Evolutionary conservation across 2,113 vertebrate species (phyloP).

Genomic region (Struthidea cinerea): DNA sequence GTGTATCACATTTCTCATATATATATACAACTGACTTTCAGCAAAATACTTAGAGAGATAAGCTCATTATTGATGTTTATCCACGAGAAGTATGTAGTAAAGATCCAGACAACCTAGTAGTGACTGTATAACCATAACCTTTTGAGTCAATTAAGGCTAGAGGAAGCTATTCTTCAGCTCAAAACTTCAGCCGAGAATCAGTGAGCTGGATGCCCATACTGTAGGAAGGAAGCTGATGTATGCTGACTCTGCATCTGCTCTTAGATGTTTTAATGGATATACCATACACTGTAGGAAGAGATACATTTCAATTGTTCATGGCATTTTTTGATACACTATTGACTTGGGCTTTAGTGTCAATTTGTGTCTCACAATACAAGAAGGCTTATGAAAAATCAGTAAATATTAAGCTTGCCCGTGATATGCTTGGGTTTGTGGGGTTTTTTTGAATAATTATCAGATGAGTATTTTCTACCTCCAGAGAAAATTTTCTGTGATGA

Average conservation of each 20-base stretch:
- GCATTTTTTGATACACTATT: not conserved
- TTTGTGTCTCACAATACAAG: not conserved
- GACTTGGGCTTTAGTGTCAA: not conserved
- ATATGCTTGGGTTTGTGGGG: accelerated
- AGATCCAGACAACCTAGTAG: not conserved
- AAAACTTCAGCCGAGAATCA: not conserved
- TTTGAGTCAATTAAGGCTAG: not conserved
- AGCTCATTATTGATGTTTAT: not conserved
- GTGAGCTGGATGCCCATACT: not conserved
- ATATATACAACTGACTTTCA: not conserved
- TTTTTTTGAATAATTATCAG: not conserved
- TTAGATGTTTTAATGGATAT: not conserved
- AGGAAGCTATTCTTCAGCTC: not conserved
- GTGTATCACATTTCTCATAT: not conserved
- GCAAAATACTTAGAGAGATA: not conserved
- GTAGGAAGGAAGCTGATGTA: not conserved
- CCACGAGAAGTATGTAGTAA: not conserved
- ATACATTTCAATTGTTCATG: not conserved
- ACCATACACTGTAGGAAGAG: not conserved
- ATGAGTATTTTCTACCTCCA: not conserved
- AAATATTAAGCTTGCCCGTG: not conserved
- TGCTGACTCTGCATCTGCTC: not conserved
- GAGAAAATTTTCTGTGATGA: not conserved
- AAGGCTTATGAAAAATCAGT: not conserved
- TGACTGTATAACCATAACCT: not conserved